Conservation (phyloP, 1,140 invertebrate species). For the Maconellicoccus hirsutus region DNA sequence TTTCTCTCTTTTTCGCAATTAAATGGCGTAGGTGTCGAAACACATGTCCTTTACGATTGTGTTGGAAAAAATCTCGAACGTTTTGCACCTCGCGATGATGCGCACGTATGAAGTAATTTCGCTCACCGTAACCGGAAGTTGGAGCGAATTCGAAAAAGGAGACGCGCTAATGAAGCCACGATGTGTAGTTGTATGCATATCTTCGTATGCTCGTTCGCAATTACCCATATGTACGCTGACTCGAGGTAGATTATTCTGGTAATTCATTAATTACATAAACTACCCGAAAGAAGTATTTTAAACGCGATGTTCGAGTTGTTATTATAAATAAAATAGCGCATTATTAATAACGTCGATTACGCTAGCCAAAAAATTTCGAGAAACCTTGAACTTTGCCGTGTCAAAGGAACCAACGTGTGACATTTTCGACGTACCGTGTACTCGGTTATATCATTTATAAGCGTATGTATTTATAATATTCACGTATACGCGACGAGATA, state of each 20-base stretch:
- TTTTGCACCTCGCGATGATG: neutral
- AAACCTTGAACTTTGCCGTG: constrained; percentile 2
- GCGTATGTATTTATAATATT: no score
- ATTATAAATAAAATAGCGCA: neutral
- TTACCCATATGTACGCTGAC: no score
- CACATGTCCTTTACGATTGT: no score
- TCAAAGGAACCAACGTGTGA: neutral
- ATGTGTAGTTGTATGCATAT: no score
- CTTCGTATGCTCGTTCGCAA: no score
- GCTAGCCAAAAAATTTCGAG: neutral
- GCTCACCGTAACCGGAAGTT: neutral
- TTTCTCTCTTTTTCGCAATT: no score
- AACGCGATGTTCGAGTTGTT: neutral
- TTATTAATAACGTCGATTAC: constrained; percentile 4
- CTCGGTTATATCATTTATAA: no score
- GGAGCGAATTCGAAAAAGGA: neutral
- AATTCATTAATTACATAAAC: neutral
- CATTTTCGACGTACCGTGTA: no score
- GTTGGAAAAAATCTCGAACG: no score
- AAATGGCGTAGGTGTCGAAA: no score
- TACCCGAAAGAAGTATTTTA: constrained; percentile 1
- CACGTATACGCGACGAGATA: no score
- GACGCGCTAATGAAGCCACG: neutral
- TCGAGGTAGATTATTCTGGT: neutral
- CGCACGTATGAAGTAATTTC: neutral